Conservation (phyloP, 92 coral and sea anemone genomes). For the Epizoanthus stellaris region DNA sequence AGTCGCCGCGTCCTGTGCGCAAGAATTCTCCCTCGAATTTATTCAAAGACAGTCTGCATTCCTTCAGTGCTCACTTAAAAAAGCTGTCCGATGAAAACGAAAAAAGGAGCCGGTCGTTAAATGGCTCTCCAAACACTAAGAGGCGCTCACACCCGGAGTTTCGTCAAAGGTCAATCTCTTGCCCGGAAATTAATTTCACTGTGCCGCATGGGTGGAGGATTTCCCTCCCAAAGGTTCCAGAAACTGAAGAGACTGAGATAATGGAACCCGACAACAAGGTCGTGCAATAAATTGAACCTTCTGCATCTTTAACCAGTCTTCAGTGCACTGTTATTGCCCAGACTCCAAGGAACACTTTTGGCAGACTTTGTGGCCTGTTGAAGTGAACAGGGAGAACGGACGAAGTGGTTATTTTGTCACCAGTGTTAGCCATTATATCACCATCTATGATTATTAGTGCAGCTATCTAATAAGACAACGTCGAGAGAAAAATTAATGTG, state of each 20-base stretch:
- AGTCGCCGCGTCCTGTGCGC: constrained; percentile 86
- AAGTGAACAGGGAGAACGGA: too few species aligned
- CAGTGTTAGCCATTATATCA: too few species aligned
- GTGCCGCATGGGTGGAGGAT: constrained; percentile 81
- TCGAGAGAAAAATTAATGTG: too few species aligned
- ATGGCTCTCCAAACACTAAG: constrained; percentile 78
- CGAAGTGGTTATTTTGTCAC: too few species aligned
- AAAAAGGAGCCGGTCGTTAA: constrained; percentile 52
- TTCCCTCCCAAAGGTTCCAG: constrained; percentile 86
- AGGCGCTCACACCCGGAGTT: constrained; percentile 72
- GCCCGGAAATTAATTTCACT: constrained; percentile 84
- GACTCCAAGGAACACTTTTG: too few species aligned
- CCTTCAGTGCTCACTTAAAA: constrained; percentile 64
- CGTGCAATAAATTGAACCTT: background rate
- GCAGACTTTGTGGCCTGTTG: too few species aligned
- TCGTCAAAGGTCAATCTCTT: constrained; percentile 88
- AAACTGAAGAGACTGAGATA: constrained; percentile 71
- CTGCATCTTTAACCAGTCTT: too few species aligned
- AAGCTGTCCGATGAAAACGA: constrained; percentile 46
- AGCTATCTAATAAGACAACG: too few species aligned
- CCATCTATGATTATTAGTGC: too few species aligned
- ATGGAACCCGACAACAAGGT: constrained; percentile 19
- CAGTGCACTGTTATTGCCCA: background rate
- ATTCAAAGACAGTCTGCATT: constrained; percentile 64
- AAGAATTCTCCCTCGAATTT: constrained; percentile 61